A percentile compares a stretch with the other conserved stretches of the same genome.
phyloP scores from a whole-genome alignment of 2,888 invertebrate genomes.

The Platypus cylindrus region DNA sequence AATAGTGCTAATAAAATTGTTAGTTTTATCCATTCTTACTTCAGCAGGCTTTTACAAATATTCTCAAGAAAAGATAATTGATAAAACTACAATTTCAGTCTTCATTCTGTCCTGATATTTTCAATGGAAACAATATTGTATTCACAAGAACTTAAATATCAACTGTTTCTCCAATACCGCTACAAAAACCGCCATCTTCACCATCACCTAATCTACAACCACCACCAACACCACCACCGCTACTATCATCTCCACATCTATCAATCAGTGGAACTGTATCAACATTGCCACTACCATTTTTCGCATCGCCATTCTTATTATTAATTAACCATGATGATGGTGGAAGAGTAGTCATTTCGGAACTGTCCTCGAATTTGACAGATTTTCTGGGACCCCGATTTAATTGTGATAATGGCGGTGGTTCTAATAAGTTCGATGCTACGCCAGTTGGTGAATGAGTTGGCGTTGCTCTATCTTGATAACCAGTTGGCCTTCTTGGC shows the following conservation, averaged over 20 bases:
- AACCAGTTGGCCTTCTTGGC: constrained; percentile 35
- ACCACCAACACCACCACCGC: constrained; percentile 13
- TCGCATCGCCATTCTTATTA: constrained; percentile 22
- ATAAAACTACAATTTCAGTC: no score
- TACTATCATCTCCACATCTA: constrained; percentile 6
- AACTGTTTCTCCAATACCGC: constrained; percentile 14
- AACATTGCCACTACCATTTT: constrained; percentile 17
- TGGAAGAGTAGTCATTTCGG: constrained; percentile 12
- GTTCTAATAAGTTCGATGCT: constrained; percentile 26
- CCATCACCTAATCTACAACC: no score
- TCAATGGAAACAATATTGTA: no score
- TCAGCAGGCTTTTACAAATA: no score
- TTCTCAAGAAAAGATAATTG: no score
- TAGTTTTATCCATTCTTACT: no score
- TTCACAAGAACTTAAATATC: constrained; percentile 5
- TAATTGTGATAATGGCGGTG: constrained; percentile 27
- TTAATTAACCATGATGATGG: constrained; percentile 32
- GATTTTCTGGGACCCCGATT: constrained; percentile 49
- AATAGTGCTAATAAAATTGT: no score
- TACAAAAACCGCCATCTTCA: constrained; percentile 10
- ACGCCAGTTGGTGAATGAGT: constrained; percentile 37
- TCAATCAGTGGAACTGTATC: constrained; percentile 27
- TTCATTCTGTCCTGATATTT: no score
- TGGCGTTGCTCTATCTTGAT: constrained; percentile 42
- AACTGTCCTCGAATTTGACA: constrained; percentile 52